Evolutionary conservation across 1,140 invertebrate genomes (phyloP).

Genomic region (Drosophila sulfurigaster): DNA sequence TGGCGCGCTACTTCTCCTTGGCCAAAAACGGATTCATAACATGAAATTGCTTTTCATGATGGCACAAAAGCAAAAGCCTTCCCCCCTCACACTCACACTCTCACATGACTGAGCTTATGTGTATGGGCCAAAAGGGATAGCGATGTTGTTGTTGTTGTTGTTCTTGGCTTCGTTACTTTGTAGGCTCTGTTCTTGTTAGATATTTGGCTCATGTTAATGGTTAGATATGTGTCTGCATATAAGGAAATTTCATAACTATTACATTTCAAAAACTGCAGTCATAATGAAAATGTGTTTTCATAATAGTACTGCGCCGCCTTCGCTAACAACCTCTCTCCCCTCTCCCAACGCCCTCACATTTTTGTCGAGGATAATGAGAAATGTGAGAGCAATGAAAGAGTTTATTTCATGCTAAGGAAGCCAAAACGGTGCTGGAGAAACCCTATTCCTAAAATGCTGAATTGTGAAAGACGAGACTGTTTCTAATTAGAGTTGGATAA

Average conservation of each 20-base stretch:
- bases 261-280: slow-evolving; percentile 41
- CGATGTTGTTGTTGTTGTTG: slow-evolving; percentile 1
- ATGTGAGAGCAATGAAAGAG: slow-evolving; percentile 23
- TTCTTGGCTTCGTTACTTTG: slow-evolving; percentile 8
- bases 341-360: not conserved
- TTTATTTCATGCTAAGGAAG: slow-evolving; percentile 19
- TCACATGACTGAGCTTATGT: slow-evolving; percentile 37
- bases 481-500: slow-evolving; percentile 5
- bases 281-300: slow-evolving; percentile 58
- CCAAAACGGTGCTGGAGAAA: slow-evolving; percentile 32
- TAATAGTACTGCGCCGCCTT: slow-evolving; percentile 57
- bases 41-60: slow-evolving; percentile 80
- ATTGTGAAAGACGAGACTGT: not conserved
- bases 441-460: not conserved
- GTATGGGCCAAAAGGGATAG: slow-evolving; percentile 41
- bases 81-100: slow-evolving; percentile 22
- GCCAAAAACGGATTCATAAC: slow-evolving; percentile 81
- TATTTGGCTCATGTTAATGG: slow-evolving; percentile 58
- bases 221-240: slow-evolving; percentile 59
- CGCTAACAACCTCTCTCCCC: slow-evolving; percentile 2
- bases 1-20: slow-evolving; percentile 68
- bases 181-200: slow-evolving; percentile 18
- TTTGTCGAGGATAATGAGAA: slow-evolving; percentile 6
- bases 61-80: slow-evolving; percentile 50
- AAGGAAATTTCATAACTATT: slow-evolving; percentile 72